Conservation (phyloP, 35 echinoderm and acorn worm genomes). For the Anneissia japonica region DNA sequence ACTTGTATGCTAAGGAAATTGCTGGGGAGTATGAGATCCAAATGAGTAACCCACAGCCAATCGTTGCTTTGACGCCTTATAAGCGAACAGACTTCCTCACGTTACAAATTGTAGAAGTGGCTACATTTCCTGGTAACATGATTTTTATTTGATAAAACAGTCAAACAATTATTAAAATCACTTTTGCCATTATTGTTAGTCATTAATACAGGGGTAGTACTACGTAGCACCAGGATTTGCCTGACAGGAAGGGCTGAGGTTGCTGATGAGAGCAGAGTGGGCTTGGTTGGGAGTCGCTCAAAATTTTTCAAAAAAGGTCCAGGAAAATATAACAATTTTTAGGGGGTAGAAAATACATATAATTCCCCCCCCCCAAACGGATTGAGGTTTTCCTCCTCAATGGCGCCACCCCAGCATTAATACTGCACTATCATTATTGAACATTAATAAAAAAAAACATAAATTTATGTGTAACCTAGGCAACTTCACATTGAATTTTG, state of each 20-base stretch:
- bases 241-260: neutral
- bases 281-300: too few relatives aligned
- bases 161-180: neutral
- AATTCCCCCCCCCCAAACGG: too few relatives aligned
- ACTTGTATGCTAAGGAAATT: constrained; percentile 39
- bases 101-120: constrained; percentile 5
- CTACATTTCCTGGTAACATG: constrained; percentile 12
- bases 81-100: constrained; percentile 37
- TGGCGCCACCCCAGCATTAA: too few relatives aligned
- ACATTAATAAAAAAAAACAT: neutral
- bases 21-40: constrained; percentile 75
- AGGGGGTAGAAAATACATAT: too few relatives aligned
- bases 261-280: neutral
- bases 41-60: neutral
- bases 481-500: constrained; percentile 53
- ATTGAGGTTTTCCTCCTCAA: too few relatives aligned
- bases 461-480: constrained; percentile 22
- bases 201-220: neutral
- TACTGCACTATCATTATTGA: too few relatives aligned
- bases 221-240: neutral
- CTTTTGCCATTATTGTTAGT: neutral
- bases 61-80: constrained; percentile 30
- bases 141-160: neutral
- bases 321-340: too few relatives aligned
- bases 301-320: too few relatives aligned